Evolutionary conservation across 2,113 vertebrate genomes (phyloP).

Genomic region (Otus sunia): DNA sequence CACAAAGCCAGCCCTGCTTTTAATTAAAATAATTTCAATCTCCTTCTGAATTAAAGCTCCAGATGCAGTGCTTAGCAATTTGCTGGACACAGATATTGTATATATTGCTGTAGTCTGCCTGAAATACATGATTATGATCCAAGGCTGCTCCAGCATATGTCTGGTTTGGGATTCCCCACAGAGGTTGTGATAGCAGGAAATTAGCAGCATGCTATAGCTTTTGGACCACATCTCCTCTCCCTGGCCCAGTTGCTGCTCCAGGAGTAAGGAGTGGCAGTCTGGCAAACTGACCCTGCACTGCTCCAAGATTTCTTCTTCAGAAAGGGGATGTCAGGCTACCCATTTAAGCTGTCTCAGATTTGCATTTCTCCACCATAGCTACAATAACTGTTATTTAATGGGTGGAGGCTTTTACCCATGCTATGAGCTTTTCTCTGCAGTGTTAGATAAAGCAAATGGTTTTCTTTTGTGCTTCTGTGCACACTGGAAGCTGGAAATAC

Average conservation of each 20-base stretch:
- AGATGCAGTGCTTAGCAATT: neutral
- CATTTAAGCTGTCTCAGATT: neutral
- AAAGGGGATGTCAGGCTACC: neutral
- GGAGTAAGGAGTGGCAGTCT: conserved; percentile 9
- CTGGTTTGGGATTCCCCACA: neutral
- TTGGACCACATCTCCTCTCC: neutral
- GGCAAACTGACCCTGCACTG: neutral
- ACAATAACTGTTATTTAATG: neutral
- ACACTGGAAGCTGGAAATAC: neutral
- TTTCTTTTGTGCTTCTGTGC: neutral
- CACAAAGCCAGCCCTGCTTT: neutral
- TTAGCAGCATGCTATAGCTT: neutral
- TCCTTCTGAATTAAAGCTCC: conserved; percentile 26
- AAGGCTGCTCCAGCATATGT: neutral
- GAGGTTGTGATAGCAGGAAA: neutral
- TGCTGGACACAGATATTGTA: neutral
- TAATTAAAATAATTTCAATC: conserved; percentile 19
- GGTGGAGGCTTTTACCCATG: neutral
- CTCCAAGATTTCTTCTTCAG: neutral
- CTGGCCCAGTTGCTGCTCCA: neutral
- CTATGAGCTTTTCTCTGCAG: neutral
- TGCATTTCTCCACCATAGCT: neutral
- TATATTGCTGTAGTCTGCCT: neutral
- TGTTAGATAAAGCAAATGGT: neutral
- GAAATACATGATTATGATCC: neutral